These are phyloP conservation scores for Calyptomena viridis DNA, from an alignment of 2,113 vertebrate species.

Conservation along the genomic window DNA sequence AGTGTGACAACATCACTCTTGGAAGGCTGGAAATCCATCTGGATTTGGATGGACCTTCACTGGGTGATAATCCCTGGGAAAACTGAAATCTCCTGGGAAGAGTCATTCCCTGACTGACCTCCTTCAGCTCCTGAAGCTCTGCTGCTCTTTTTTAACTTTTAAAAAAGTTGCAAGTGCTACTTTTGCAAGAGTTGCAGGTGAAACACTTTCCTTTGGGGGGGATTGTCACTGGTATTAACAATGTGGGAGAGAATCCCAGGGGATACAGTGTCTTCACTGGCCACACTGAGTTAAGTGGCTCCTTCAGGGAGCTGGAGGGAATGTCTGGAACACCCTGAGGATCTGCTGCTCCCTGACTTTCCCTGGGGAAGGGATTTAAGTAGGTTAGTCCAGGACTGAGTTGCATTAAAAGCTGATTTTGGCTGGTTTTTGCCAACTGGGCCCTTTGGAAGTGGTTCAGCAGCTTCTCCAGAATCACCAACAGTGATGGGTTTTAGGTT, in stretches of 20 bases:
- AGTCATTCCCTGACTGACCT: no score
- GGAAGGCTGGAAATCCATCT: not conserved
- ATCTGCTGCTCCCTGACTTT: not conserved
- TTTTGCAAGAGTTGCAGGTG: not conserved
- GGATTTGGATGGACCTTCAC: not conserved
- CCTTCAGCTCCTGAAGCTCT: not conserved
- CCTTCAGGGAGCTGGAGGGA: not conserved
- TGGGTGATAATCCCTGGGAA: not conserved
- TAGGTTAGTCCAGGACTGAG: not conserved
- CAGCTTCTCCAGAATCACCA: not conserved
- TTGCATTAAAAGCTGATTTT: not conserved
- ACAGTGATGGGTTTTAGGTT: not conserved
- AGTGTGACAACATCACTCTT: fast-evolving
- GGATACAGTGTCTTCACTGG: not conserved
- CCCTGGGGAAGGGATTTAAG: not conserved
- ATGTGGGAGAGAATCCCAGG: not conserved
- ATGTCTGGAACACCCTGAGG: not conserved
- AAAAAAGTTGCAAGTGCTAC: not conserved
- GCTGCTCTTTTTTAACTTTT: not conserved
- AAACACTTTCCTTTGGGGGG: not conserved
- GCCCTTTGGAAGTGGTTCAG: not conserved
- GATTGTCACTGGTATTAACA: not conserved
- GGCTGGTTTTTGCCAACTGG: not conserved
- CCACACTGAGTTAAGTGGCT: not conserved
- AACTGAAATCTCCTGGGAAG: no score